Evolutionary conservation across 2,888 invertebrate species (phyloP).

Genomic region (Syrista parreyssii): DNA sequence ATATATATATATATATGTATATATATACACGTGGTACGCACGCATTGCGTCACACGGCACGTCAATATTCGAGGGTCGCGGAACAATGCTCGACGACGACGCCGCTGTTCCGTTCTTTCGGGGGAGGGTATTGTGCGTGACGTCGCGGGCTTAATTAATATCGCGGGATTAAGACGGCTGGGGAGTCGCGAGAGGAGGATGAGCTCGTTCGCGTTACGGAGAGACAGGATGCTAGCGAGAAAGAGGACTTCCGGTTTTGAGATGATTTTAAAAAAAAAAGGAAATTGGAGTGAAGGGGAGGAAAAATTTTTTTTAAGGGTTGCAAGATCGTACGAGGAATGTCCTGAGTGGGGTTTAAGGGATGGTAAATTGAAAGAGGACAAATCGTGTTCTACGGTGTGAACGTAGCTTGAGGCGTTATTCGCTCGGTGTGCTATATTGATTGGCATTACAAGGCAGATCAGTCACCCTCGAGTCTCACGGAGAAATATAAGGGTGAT

Average conservation of each 20-base stretch:
- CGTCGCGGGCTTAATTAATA: constrained; percentile 41
- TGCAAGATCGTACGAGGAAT: neutral
- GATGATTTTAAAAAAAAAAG: too few species aligned
- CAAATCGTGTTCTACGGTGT: neutral
- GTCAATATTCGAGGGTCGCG: constrained; percentile 39
- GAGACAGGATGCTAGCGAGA: too few species aligned
- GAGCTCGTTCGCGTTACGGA: too few species aligned
- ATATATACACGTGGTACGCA: constrained; percentile 8
- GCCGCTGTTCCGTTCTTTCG: constrained; percentile 9
- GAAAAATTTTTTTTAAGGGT: neutral
- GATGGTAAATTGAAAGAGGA: neutral
- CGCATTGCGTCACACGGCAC: constrained; percentile 43
- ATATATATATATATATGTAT: constrained; percentile 7
- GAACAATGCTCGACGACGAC: constrained; percentile 30
- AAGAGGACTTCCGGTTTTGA: too few species aligned
- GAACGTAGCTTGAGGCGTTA: constrained; percentile 5
- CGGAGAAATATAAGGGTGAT: neutral
- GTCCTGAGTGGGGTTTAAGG: neutral
- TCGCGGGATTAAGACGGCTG: constrained; percentile 21
- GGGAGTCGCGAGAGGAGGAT: too few species aligned
- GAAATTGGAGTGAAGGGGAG: neutral
- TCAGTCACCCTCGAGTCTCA: constrained; percentile 33
- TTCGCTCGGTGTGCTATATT: constrained; percentile 33
- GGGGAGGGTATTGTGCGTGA: constrained; percentile 31
- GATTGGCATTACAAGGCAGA: constrained; percentile 50